Evolutionary conservation across 2,113 vertebrate genomes (phyloP).

Genomic region (Eleginops maclovinus): DNA sequence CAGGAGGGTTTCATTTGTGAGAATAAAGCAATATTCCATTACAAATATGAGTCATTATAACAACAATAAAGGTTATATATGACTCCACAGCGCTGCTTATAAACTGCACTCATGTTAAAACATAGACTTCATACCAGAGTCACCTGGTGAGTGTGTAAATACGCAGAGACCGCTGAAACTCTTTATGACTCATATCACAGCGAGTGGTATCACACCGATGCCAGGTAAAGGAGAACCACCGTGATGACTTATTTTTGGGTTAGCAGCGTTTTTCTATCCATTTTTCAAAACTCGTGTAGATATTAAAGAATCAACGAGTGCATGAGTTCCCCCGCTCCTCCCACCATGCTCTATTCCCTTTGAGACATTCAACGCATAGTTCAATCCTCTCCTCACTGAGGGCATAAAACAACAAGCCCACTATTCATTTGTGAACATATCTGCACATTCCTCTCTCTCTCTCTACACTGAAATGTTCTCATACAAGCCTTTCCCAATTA

Average conservation of each 20-base stretch:
- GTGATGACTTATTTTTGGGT: conserved; percentile 28
- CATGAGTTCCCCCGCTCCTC: conserved; percentile 23
- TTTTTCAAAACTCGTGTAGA: conserved; percentile 26
- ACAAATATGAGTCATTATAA: background rate
- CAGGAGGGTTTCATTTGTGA: background rate
- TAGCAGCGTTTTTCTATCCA: conserved; percentile 6
- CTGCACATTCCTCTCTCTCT: conserved; percentile 41
- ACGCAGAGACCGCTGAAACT: conserved; percentile 37
- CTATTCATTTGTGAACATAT: conserved; percentile 66
- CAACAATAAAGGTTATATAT: background rate
- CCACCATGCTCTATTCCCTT: conserved; percentile 45
- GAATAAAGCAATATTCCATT: background rate
- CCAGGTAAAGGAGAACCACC: conserved; percentile 18
- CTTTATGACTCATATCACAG: conserved; percentile 52
- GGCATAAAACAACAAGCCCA: conserved; percentile 67
- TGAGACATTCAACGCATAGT: conserved; percentile 55
- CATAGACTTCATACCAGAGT: conserved; percentile 17
- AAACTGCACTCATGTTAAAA: conserved; percentile 6
- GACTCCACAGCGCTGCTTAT: background rate
- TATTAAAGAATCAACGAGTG: conserved; percentile 10
- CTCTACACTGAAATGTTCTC: conserved; percentile 33
- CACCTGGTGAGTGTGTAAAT: conserved; percentile 35
- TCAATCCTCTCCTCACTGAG: conserved; percentile 60
- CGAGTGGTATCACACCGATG: conserved; percentile 27
- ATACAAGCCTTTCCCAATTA: conserved; percentile 46